Conservation (phyloP, 1,140 invertebrate species). For the Eriocheir sinensis region DNA sequence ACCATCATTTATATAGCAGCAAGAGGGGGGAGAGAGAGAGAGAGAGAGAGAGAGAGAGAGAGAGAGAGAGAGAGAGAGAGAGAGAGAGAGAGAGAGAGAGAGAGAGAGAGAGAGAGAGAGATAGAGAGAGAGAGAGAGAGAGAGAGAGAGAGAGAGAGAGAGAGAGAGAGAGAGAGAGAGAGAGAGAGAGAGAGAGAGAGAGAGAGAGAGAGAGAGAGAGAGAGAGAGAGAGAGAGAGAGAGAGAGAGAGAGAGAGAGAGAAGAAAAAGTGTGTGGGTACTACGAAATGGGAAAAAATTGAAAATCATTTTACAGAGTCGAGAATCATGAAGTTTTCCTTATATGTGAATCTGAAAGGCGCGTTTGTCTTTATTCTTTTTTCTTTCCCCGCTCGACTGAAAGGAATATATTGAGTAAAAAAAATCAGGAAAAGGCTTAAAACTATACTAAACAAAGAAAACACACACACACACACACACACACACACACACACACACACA, state of each 20-base stretch:
- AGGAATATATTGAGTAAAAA: neutral
- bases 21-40: too few species aligned
- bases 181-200: neutral
- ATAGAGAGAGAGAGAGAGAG: neutral
- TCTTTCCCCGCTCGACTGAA: neutral
- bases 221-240: neutral
- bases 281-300: too few species aligned
- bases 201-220: neutral
- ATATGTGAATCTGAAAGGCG: neutral
- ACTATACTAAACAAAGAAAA: too few species aligned
- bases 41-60: slow-evolving; percentile 22
- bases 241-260: neutral
- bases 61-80: neutral
- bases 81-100: too few species aligned
- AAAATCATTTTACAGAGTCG: too few species aligned
- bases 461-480: neutral
- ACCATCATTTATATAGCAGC: too few species aligned
- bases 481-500: neutral
- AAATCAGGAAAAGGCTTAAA: too few species aligned
- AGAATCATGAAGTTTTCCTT: neutral
- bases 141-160: slow-evolving; percentile 4
- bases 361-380: too few species aligned
- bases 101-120: too few species aligned
- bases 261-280: too few species aligned
- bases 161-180: neutral